These are phyloP conservation scores for Mythimna vitellina DNA, from an alignment of 2,888 invertebrate genomes.

Conservation along the genomic window DNA sequence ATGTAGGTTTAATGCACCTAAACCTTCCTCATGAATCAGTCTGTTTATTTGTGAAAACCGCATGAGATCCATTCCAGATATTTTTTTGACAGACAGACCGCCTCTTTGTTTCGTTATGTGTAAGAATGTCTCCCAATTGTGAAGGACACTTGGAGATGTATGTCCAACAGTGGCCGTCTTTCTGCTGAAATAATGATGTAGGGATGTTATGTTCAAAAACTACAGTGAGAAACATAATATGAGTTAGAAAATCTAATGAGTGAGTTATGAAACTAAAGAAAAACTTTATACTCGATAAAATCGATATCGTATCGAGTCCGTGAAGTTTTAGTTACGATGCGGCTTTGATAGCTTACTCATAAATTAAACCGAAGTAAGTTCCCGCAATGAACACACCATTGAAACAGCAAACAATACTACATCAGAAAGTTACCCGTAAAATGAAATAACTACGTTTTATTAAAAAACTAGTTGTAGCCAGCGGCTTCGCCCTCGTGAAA, in stretches of 20 bases:
- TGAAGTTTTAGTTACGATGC: constrained; percentile 27
- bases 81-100: too few relatives aligned
- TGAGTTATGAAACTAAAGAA: constrained; percentile 12
- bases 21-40: too few relatives aligned
- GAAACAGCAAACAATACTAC: constrained; percentile 3
- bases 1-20: too few relatives aligned
- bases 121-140: too few relatives aligned
- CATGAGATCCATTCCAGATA: too few relatives aligned
- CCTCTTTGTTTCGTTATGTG: too few relatives aligned
- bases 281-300: constrained; percentile 20
- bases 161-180: too few relatives aligned
- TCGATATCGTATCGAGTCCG: constrained; percentile 21
- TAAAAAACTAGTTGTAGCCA: too few relatives aligned
- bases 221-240: not conserved
- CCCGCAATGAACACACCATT: not conserved
- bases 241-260: constrained; percentile 21
- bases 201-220: not conserved
- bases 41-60: too few relatives aligned
- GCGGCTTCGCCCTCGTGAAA: not conserved
- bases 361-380: constrained; percentile 12
- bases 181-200: too few relatives aligned
- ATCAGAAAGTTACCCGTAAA: not conserved
- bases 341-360: constrained; percentile 18
- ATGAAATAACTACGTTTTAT: not conserved
- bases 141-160: too few relatives aligned